These are phyloP conservation scores for Bombus waltoni DNA, from an alignment of 1,140 invertebrate genomes.

Conservation along the genomic window DNA sequence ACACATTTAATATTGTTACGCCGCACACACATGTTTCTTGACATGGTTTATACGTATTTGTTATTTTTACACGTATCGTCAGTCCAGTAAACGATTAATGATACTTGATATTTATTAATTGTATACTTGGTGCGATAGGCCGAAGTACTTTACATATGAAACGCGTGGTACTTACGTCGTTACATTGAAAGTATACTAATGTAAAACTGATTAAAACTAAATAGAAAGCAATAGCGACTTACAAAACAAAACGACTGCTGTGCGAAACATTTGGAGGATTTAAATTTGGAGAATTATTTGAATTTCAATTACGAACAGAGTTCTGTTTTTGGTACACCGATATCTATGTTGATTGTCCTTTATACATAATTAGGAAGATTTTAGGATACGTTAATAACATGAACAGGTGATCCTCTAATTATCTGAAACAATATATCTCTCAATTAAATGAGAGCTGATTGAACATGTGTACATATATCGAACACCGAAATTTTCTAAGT, in stretches of 20 bases:
- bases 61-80: constrained; percentile 39
- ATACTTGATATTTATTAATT: constrained; percentile 41
- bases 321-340: background rate
- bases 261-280: background rate
- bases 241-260: background rate
- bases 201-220: constrained; percentile 8
- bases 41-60: constrained; percentile 23
- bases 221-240: background rate
- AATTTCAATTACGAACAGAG: background rate
- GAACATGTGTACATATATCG: background rate
- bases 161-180: constrained; percentile 54
- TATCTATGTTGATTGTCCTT: background rate
- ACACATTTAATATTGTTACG: constrained; percentile 21
- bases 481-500: background rate
- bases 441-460: background rate
- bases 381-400: background rate
- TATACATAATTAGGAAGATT: background rate
- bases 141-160: constrained; percentile 48
- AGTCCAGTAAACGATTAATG: constrained; percentile 29
- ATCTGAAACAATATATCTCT: background rate
- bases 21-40: background rate
- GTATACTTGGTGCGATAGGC: constrained; percentile 56
- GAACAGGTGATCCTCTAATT: background rate
- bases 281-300: background rate
- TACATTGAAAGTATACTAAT: constrained; percentile 5